These are phyloP conservation scores for Galagoides demidoff DNA, from an alignment of 2,797 vertebrate species.

Conservation along the genomic window DNA sequence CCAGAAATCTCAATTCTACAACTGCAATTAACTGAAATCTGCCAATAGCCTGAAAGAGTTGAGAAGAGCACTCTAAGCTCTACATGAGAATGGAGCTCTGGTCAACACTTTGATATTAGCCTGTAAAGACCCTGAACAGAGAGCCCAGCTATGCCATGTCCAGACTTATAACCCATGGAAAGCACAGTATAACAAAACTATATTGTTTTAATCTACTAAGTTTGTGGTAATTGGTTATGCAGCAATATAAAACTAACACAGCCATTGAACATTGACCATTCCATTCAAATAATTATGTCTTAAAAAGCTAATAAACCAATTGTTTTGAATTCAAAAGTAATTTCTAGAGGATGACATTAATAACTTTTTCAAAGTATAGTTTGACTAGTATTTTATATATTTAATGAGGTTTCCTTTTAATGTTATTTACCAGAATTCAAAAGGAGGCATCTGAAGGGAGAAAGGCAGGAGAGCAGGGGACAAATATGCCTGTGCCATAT, in stretches of 20 bases:
- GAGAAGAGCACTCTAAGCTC: background rate
- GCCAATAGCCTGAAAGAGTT: background rate
- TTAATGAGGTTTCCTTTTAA: background rate
- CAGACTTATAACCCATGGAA: background rate
- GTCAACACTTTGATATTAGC: background rate
- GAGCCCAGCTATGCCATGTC: background rate
- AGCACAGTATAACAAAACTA: background rate
- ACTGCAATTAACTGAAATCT: background rate
- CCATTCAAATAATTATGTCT: background rate
- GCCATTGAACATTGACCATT: background rate
- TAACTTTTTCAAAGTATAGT: background rate
- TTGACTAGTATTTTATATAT: background rate
- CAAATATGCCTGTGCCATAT: background rate
- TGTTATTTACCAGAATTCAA: background rate
- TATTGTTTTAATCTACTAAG: background rate
- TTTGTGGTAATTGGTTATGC: background rate
- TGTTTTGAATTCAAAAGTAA: background rate
- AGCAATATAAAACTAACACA: background rate
- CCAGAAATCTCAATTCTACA: background rate
- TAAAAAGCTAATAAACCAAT: background rate
- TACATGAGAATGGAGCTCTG: background rate
- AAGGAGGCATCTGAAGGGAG: background rate
- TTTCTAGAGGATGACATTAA: constrained; percentile 11
- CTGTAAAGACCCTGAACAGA: background rate
- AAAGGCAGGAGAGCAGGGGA: background rate